Evolutionary conservation across 2,888 invertebrate genomes (phyloP), one percentile per base, ranked within the genome.

Genomic region (Spialia ferax): DNA sequence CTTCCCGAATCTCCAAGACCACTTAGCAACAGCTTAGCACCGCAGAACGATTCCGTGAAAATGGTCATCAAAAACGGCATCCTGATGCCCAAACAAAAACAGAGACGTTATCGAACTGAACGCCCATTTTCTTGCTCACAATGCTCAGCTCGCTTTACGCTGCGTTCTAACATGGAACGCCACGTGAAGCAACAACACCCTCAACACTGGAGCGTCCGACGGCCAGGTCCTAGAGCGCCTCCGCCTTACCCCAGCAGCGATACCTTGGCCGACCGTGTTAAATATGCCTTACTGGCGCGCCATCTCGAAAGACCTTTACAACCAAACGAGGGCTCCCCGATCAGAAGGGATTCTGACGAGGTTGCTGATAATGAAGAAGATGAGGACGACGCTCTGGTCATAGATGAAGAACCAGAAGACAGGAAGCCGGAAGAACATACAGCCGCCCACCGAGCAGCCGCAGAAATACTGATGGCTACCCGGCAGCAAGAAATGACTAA

Each of bases 131-230:
- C 97, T 0, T 99, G 98, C 84, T 97, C 97, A 68, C 97, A 98
- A 80, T 98, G 99, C 86, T 96, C 97, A 0, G 98, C 98, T 0
- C 94, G 97, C 63, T 99, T 99, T 80, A 98, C 98, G 0, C 90
- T 98, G 11, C 95, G 98, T n/a, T 98, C 98, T 10, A 98, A 99
- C 78, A 98, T 98, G 98, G 98, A 98, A 85, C 95, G 98, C 0
- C 99, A 99, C 77, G 97, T 98, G 2, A 98, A 98, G 82, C 98
- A 98, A 77, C 98, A 98, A 77, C 99, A 99, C 91, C 98, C 98
- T 0, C 97, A 97, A 71, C 96, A 95, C 80, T 98, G 98, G 97
- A 97, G 97, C 63, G 97, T 97, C 72, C 93, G 97, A 48, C 96
- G 97, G 76, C 93, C 94, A 11, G 79, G 91, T 0, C 87, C 92